phyloP scores from a whole-genome alignment of 2,113 vertebrate species.

The Ictidomys tridecemlineatus region DNA sequence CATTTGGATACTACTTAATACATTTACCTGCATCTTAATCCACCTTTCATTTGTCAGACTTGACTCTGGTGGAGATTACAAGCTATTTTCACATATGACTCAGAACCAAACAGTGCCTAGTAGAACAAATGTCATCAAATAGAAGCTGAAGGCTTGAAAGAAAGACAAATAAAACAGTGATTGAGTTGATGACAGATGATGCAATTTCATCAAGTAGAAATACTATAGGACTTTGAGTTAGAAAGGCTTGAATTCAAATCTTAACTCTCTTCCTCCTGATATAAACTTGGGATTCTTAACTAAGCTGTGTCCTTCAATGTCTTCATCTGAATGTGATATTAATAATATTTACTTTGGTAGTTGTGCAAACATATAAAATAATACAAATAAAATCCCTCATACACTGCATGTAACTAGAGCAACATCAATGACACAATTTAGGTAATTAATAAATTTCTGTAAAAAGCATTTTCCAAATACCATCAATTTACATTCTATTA shows the following conservation, averaged over 20 bases:
- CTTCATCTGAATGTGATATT: not conserved
- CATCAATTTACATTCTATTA: not conserved
- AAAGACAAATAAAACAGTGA: not conserved
- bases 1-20: not conserved
- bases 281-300: not conserved
- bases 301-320: not conserved
- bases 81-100: not conserved
- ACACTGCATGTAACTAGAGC: not conserved
- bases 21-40: not conserved
- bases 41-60: not conserved
- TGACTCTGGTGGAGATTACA: not conserved
- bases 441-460: constrained; percentile 23
- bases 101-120: not conserved
- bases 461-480: constrained; percentile 3
- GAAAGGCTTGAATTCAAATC: not conserved
- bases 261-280: not conserved
- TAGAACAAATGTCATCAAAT: not conserved
- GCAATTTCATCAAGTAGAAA: not conserved
- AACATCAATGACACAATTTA: constrained; percentile 40
- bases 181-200: not conserved
- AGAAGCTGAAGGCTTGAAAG: not conserved
- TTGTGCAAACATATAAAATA: not conserved
- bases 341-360: not conserved
- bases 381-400: not conserved
- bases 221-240: not conserved